phyloP scores from a whole-genome alignment of 2,113 vertebrate genomes.

The Spea bombifrons region DNA sequence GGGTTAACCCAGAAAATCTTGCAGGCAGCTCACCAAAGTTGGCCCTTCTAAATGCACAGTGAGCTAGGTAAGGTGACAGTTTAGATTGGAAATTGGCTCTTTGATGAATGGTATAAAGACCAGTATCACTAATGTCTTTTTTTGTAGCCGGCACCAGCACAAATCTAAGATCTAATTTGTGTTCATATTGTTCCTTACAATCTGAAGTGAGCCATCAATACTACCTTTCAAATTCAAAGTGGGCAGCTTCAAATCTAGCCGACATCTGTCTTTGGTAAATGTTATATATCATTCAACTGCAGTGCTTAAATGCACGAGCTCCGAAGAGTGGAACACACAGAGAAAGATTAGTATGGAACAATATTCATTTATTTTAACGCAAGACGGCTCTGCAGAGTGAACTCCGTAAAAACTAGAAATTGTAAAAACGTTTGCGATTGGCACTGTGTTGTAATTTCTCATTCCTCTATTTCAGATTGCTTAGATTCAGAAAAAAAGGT shows the following conservation, averaged over 20 bases:
- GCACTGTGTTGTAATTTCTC: neutral
- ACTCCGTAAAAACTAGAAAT: neutral
- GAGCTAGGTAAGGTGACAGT: too few relatives aligned
- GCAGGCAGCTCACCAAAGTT: too few relatives aligned
- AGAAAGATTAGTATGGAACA: neutral
- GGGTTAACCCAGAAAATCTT: too few relatives aligned
- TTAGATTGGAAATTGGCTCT: too few relatives aligned
- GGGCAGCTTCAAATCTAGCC: neutral
- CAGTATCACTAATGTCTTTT: too few relatives aligned
- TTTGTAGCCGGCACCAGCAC: too few relatives aligned
- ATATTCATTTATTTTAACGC: constrained; percentile 16
- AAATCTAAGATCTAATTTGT: neutral
- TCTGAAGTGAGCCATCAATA: neutral
- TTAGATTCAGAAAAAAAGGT: neutral
- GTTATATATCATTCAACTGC: constrained; percentile 3
- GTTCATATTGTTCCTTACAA: neutral
- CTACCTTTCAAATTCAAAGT: neutral
- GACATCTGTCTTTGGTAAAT: neutral
- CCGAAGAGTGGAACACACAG: neutral
- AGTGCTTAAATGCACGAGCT: constrained; percentile 7
- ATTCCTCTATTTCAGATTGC: neutral
- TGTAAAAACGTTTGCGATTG: neutral
- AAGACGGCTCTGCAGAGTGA: constrained; percentile 31
- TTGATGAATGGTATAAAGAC: too few relatives aligned
- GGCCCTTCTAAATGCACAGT: too few relatives aligned